Base-by-base conservation (phyloP, 2,797 vertebrate genomes). In the Pseudopleuronectes americanus region DNA sequence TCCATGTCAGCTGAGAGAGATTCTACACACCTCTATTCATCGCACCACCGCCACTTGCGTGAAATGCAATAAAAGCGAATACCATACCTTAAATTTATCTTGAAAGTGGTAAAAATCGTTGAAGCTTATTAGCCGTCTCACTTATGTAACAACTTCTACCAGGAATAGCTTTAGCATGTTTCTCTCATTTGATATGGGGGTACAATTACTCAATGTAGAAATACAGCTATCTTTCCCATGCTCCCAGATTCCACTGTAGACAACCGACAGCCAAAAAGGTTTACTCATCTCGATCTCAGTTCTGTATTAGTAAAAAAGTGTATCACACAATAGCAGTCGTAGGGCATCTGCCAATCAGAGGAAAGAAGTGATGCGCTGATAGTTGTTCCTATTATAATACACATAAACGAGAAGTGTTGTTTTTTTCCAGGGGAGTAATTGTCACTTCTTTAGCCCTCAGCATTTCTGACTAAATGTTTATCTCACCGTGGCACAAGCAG, bases 401-500 rank as follows among this genome's bases (percentile, higher is more conserved):
- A 60, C 79, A 71, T 60, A 69, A 47, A 54, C 61, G 68, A 64
- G 72, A 66, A 64, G 59, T 62, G 58, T 83, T 85, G 86, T 71
- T 86, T 74, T 74, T 45, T 45, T 45, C 43, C 59, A 87, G 71
- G 70, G 71, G 74, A 90, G 68, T 85, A 90, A 92, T 88, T 80
- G 85, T 87, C 84, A 90, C 90, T 90, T 91, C 81, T 89, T 85
- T 86, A 82, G 77, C 81, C 81, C 64, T 85, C 64, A 43, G 79
- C 81, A 80, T 86, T 62, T 74, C 79, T 86, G 80, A 91, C 87
- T 88, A 92, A 92, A 93, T 86, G 90, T 91, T 87, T 90, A 90
- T 92, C 87, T 88, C 75, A 68, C 69, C 45, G 38, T 72, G 62
- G 64, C 83, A 82, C 80, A 79, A 53, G 75, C 81, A 64, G 66